phyloP scores from a whole-genome alignment of 2,888 invertebrate genomes.

The Anarsia innoxiella region DNA sequence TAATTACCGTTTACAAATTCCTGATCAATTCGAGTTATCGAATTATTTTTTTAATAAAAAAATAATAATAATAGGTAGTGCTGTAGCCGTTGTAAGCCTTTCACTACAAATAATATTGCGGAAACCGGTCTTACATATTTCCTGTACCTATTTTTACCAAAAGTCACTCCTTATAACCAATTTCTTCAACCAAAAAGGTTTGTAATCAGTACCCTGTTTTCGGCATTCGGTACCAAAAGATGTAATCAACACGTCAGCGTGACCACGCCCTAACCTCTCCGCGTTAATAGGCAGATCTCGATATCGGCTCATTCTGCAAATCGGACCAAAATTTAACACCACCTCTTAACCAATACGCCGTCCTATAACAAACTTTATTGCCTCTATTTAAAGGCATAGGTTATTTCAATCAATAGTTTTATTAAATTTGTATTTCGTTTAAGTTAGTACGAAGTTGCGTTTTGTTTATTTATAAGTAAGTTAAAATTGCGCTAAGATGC shows the following conservation, averaged over 20 bases:
- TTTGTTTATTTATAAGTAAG: constrained; percentile 33
- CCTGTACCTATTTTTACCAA: too few species aligned
- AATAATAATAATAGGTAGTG: too few species aligned
- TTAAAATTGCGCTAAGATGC: constrained; percentile 32
- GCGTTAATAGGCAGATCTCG: constrained; percentile 61
- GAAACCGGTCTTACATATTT: too few species aligned
- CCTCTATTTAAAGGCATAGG: constrained; percentile 4
- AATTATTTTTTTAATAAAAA: too few species aligned
- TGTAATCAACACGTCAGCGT: constrained; percentile 66
- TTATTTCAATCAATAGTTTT: constrained; percentile 15
- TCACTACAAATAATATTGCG: too few species aligned
- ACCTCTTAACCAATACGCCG: constrained; percentile 12
- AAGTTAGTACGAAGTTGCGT: too few species aligned
- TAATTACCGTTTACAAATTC: too few species aligned
- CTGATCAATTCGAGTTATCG: too few species aligned
- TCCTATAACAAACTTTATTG: constrained; percentile 22
- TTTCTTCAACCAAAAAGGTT: too few species aligned
- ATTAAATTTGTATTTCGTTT: too few species aligned
- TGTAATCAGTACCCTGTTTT: constrained; percentile 29
- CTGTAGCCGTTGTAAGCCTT: too few species aligned
- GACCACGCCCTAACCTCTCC: constrained; percentile 57
- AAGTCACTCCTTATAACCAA: too few species aligned
- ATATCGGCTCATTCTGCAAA: constrained; percentile 55
- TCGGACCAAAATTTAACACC: constrained; percentile 25
- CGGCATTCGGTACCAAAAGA: constrained; percentile 54